phyloP scores from a whole-genome alignment of 2,797 vertebrate genomes.

The Falco peregrinus region DNA sequence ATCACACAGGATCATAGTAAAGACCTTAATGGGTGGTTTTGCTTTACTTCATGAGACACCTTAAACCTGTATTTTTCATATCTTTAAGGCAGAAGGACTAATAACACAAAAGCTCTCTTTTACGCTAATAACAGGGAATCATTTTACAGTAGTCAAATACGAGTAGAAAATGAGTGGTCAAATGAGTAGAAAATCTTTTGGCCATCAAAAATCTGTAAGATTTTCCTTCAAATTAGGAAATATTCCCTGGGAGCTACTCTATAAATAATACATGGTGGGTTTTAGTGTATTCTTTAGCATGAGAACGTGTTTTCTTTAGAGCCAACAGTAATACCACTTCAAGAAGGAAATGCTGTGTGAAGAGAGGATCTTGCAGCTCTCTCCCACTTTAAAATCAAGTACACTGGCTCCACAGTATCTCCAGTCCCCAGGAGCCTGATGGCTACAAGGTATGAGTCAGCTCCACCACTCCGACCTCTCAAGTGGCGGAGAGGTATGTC shows the following conservation, averaged over 20 bases:
- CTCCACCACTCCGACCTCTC: background rate
- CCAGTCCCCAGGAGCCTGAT: slow-evolving; percentile 54
- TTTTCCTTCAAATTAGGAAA: slow-evolving; percentile 57
- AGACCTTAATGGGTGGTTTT: background rate
- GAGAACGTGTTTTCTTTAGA: slow-evolving; percentile 63
- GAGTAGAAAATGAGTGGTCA: slow-evolving; percentile 14
- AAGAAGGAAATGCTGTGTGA: slow-evolving; percentile 66
- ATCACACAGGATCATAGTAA: background rate
- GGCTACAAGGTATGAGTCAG: slow-evolving; percentile 40
- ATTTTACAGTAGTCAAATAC: slow-evolving; percentile 9
- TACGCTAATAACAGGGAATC: background rate
- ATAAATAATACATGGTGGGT: slow-evolving; percentile 66
- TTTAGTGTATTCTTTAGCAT: slow-evolving; percentile 65
- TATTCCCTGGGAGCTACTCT: slow-evolving; percentile 45
- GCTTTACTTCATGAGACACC: background rate
- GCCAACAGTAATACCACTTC: slow-evolving; percentile 72
- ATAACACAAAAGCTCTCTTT: background rate
- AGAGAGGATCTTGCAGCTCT: slow-evolving; percentile 70
- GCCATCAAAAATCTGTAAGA: background rate
- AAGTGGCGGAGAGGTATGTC: background rate
- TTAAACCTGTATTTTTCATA: background rate
- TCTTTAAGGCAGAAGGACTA: slow-evolving; percentile 16
- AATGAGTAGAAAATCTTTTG: slow-evolving; percentile 15
- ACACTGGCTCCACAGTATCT: slow-evolving; percentile 50
- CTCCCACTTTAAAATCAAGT: slow-evolving; percentile 74